Evolutionary conservation across 2,888 invertebrate genomes (phyloP), one percentile per base, ranked within the genome.

Genomic region (Flexamia atlantica): DNA sequence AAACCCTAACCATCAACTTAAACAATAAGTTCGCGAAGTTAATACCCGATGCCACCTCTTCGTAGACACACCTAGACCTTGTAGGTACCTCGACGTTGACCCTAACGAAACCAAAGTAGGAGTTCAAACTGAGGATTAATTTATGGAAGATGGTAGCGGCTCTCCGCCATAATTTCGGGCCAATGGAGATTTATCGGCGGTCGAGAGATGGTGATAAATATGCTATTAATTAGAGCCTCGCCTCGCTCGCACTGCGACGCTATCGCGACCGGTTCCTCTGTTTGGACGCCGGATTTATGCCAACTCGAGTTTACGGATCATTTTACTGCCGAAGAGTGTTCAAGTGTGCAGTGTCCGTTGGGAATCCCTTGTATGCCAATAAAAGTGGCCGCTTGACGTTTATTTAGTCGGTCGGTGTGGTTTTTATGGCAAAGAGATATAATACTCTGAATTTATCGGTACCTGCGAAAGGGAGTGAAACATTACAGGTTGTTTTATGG

Each of bases 201-300:
- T 32, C 68, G 20, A 12, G 20, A 40, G 70, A 23, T 70, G 70
- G 70, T 40, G 40, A 70, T 70, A 70, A 70, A 70, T 70, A 36
- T 70, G 40, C 70, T 36, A 70, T 70, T 36, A 70, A 70, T 70
- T 70, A 70, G 40, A 70, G 70, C 32, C 70, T 2, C 7, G 36
- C 32, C 32, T 70, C 70, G 40, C 14, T n/a, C 70, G 40, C 14
- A 30, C 70, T 20, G 36, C 23, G 70, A 70, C 40, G 36, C 40
- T 40, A 70, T 70, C 70, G 36, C n/a, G 14, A 70, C 70, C 70
- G 70, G 70, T 70, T 70, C 70, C 20, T 60, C 70, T 40, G 70
- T 70, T 70, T 70, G 30, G 40, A 70, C 40, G 20, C 40, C 23
- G 36, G 20, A 70, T 70, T 70, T 70, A 64, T 30, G 53, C 53